A percentile compares a stretch with the other conserved stretches of the same genome.
Conservation (phyloP, 2,888 invertebrate genomes). For the Leucozona laternaria region DNA sequence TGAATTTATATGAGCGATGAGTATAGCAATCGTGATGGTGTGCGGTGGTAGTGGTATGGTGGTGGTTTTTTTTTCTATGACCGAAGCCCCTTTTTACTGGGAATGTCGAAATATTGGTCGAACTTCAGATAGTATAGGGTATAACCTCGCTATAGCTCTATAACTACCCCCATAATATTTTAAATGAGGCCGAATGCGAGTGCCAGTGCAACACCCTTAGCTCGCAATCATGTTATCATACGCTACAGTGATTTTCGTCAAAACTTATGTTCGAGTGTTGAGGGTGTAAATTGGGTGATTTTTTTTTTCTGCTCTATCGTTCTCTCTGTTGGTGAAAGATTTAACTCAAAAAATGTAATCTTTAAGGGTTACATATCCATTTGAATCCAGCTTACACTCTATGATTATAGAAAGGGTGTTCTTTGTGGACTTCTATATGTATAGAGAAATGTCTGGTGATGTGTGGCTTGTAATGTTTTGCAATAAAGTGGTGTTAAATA, state of each 20-base stretch:
- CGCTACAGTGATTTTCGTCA: constrained; percentile 71
- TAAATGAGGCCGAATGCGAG: constrained; percentile 19
- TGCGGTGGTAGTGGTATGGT: too few relatives aligned
- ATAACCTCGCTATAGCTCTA: constrained; percentile 35
- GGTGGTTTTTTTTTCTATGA: constrained; percentile 2
- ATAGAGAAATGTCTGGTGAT: constrained; percentile 15
- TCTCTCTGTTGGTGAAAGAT: neutral
- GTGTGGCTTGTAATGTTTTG: constrained; percentile 70
- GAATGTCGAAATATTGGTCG: constrained; percentile 27
- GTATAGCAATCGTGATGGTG: constrained; percentile 7
- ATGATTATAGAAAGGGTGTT: constrained; percentile 19
- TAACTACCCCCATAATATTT: constrained; percentile 46
- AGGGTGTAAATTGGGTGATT: constrained; percentile 73
- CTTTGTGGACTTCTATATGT: neutral
- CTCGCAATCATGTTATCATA: constrained; percentile 70
- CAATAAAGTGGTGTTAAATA: constrained; percentile 68
- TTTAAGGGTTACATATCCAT: constrained; percentile 13
- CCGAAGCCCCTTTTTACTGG: neutral
- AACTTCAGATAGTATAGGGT: constrained; percentile 7
- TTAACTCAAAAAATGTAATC: neutral
- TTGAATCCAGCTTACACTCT: constrained; percentile 11
- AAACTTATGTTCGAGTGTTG: constrained; percentile 72
- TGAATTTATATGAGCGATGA: constrained; percentile 61
- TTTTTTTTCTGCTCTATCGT: neutral
- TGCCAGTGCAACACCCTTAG: constrained; percentile 53